Conservation (phyloP, 37 sponge, comb jelly and placozoan genomes). For the Eunapius fragilis region DNA sequence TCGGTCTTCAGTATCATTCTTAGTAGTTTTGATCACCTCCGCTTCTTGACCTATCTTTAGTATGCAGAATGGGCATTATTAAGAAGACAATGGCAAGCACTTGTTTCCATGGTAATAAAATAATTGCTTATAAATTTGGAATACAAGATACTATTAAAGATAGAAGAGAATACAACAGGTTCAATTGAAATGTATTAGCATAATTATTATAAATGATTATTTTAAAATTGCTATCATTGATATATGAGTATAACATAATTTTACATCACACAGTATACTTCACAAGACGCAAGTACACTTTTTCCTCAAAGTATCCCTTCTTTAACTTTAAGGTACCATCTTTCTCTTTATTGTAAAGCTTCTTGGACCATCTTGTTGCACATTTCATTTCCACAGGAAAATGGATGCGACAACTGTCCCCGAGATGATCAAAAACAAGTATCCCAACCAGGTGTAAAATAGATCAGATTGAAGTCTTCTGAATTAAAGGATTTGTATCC, state of each 20-base stretch:
- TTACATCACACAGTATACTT: background rate
- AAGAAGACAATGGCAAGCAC: no score
- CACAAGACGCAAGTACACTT: background rate
- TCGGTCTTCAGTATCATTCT: no score
- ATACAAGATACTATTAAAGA: background rate
- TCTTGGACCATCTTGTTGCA: background rate
- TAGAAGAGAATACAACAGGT: background rate
- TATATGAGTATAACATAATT: no score
- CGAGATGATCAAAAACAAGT: background rate
- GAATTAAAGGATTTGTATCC: background rate
- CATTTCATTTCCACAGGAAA: background rate
- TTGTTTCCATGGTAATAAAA: no score
- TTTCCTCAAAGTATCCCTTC: background rate
- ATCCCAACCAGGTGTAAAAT: background rate
- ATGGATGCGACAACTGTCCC: background rate
- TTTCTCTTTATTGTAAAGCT: background rate
- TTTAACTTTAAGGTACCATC: background rate
- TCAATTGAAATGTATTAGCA: background rate
- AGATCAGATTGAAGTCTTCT: background rate
- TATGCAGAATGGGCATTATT: no score
- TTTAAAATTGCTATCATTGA: background rate
- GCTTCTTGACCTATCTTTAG: no score
- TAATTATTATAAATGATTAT: background rate
- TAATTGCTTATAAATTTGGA: background rate
- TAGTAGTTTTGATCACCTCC: no score